Base-by-base conservation (phyloP, 2,797 vertebrate genomes). In the Cossypha caffra region DNA sequence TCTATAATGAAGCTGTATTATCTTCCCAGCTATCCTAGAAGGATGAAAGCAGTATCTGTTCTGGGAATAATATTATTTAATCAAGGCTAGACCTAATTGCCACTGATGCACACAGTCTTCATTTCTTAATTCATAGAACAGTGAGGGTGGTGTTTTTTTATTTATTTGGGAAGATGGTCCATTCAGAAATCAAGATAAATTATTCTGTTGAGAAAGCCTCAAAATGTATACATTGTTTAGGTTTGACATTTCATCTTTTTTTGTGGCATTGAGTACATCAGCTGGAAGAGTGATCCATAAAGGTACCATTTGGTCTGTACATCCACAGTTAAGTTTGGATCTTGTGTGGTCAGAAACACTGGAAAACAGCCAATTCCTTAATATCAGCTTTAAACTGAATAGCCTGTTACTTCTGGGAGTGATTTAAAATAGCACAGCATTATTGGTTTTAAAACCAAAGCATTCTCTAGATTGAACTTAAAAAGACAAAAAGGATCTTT, bases 51-150 rank as follows among this genome's bases (percentile, higher is more conserved):
- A 96, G 58, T 94, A 89, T 89, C 66, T 37, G 11, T 86, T 96
- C 76, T 1, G 2, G 33, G 61, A 92, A 92, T 29, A 74, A 63
- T 35, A 47, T 29, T 67, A 57, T 85, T 95, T 84, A 71, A 93
- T 93, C 73, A 96, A 78, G 14, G 10, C 91, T 93, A 87, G 63
- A 6, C 16, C 50, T 97, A 94, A 96, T 95, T 92, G n/a, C 43
- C 93, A 48, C 54, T 86, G 50, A 85, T 88, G 80, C 23, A 76
- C 86, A 83, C 38, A 81, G n/a, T 42, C 19, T 71, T 73, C 2
- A 21, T 64, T 59, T 91, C 57, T 92, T 93, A 62, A 89, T 71
- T 82, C 84, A 59, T 37, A 40, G 58, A 82, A 81, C 11, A 90
- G 28, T 4, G 11, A 4, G 7, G 7, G 17, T 51, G 14, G 9